These are phyloP conservation scores for Hirudo medicinalis DNA, from an alignment of 1,140 invertebrate species.

Conservation along the genomic window DNA sequence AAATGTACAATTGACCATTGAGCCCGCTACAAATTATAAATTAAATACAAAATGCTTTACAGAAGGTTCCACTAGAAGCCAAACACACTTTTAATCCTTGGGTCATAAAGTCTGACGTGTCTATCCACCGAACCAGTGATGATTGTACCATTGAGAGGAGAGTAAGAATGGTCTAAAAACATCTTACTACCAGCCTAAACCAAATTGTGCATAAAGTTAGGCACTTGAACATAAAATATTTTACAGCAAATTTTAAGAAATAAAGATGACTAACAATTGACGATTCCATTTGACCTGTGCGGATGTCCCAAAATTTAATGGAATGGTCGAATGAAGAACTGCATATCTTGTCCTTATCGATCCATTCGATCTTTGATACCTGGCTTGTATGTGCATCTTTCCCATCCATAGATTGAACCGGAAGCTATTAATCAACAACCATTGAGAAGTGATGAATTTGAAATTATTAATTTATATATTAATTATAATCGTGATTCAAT, in stretches of 20 bases:
- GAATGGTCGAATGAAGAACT: not conserved
- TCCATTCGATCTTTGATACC: not conserved
- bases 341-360: not conserved
- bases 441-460: not conserved
- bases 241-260: not conserved
- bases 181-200: conserved; percentile 64
- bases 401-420: not conserved
- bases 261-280: not conserved
- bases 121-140: conserved; percentile 77
- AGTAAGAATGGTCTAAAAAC: conserved; percentile 74
- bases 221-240: conserved; percentile 2
- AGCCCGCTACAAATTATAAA: conserved; percentile 56
- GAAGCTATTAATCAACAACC: not conserved
- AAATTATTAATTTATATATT: too few species aligned
- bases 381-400: not conserved
- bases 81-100: conserved; percentile 61
- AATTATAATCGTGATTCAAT: too few species aligned
- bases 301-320: conserved; percentile 9
- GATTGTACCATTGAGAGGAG: conserved; percentile 56
- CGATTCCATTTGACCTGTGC: not conserved
- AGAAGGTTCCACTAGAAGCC: not conserved
- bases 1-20: conserved; percentile 70
- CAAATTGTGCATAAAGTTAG: not conserved
- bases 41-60: conserved; percentile 19
- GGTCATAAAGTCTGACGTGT: conserved; percentile 78